These are phyloP conservation scores for Callipepla squamata DNA, from an alignment of 2,113 vertebrate genomes.

Conservation along the genomic window DNA sequence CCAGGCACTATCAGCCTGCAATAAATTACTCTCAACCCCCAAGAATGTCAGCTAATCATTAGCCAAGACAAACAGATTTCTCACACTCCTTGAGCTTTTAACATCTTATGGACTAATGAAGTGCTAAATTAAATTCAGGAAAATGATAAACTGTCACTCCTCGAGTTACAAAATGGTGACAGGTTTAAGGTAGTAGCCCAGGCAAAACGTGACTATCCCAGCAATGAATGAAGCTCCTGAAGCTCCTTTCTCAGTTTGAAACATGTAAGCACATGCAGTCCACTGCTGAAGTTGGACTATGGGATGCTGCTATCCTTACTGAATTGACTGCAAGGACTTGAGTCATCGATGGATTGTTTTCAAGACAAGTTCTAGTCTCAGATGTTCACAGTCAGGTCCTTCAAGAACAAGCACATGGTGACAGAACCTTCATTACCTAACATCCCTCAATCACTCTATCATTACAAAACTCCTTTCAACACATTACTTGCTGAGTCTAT, in stretches of 20 bases:
- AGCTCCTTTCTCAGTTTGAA: neutral
- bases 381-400: neutral
- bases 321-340: neutral
- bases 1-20: conserved; percentile 37
- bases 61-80: conserved; percentile 42
- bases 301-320: neutral
- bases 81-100: conserved; percentile 52
- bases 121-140: conserved; percentile 66
- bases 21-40: conserved; percentile 48
- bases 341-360: neutral
- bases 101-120: conserved; percentile 68
- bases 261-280: neutral
- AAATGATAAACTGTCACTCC: conserved; percentile 17
- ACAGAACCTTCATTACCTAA: neutral
- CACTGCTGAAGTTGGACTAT: neutral
- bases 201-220: neutral
- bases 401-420: accelerated
- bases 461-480: neutral
- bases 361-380: neutral
- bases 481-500: neutral
- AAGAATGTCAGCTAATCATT: conserved; percentile 58
- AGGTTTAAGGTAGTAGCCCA: conserved; percentile 46
- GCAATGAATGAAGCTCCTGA: conserved; percentile 23
- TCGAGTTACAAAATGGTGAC: neutral
- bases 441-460: neutral